phyloP scores from a whole-genome alignment of 2,113 vertebrate genomes.

The Microcebus murinus region DNA sequence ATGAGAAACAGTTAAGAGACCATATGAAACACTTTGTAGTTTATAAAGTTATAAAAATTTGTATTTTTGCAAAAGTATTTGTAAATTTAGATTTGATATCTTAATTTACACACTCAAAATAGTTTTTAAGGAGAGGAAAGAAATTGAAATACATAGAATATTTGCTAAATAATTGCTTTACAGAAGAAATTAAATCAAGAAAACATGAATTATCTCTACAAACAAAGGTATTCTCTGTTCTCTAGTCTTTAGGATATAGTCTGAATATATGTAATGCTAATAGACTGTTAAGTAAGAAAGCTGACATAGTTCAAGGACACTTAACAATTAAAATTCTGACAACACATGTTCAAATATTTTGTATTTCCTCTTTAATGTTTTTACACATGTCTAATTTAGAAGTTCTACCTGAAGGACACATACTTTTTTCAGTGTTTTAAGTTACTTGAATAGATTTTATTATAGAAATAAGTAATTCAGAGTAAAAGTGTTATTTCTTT shows the following conservation, averaged over 20 bases:
- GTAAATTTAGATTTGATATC: background rate
- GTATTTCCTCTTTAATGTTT: background rate
- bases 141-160: background rate
- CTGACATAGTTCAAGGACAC: background rate
- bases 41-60: background rate
- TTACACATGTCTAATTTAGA: background rate
- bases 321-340: slow-evolving; percentile 17
- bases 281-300: background rate
- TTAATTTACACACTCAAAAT: background rate
- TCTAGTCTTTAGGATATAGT: background rate
- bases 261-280: background rate
- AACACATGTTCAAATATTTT: background rate
- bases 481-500: background rate
- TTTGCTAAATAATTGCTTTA: background rate
- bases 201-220: background rate
- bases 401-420: background rate
- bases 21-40: background rate
- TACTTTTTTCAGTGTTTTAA: background rate
- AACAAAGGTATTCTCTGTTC: background rate
- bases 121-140: background rate
- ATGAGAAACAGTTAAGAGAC: background rate
- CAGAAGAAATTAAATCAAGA: background rate
- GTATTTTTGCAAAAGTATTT: background rate
- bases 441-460: background rate
- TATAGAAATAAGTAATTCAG: background rate